These are phyloP conservation scores for Zosterops hypoxanthus DNA, from an alignment of 2,113 vertebrate species.

Conservation along the genomic window DNA sequence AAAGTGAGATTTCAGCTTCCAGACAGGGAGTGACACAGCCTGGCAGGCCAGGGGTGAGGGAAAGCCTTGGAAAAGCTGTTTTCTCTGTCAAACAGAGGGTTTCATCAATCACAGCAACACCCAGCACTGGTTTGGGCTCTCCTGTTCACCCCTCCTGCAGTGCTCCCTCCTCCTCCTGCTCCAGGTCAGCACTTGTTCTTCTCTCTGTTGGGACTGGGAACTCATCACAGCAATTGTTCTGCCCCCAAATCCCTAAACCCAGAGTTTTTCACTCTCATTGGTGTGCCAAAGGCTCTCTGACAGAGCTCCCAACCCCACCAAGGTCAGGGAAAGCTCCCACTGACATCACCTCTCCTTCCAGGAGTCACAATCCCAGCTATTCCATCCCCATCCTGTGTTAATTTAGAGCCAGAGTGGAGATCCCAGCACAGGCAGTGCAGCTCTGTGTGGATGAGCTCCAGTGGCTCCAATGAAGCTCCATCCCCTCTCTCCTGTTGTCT, in stretches of 20 bases:
- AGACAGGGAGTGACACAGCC: neutral
- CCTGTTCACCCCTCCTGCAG: neutral
- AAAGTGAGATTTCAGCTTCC: neutral
- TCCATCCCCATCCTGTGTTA: rapidly evolving
- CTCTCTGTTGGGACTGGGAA: neutral
- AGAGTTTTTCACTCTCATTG: neutral
- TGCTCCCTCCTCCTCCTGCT: neutral
- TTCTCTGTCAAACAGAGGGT: neutral
- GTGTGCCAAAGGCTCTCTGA: neutral
- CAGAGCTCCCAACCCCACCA: neutral
- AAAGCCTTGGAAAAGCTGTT: neutral
- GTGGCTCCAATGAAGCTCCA: neutral
- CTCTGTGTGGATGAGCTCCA: neutral
- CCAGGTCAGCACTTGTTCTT: rapidly evolving
- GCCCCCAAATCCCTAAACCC: neutral
- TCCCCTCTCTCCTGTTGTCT: neutral
- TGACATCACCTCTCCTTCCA: neutral
- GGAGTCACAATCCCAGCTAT: neutral
- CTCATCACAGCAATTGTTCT: neutral
- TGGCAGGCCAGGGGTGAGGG: neutral
- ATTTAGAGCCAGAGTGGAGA: neutral
- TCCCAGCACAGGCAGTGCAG: neutral
- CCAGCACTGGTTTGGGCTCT: neutral
- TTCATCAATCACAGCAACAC: neutral
- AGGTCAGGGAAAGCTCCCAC: neutral